Percentiles rank a stretch among this genome's conserved stretches.
Evolutionary conservation across 2,888 invertebrate species (phyloP).

Genomic region (Xestia sexstrigata): DNA sequence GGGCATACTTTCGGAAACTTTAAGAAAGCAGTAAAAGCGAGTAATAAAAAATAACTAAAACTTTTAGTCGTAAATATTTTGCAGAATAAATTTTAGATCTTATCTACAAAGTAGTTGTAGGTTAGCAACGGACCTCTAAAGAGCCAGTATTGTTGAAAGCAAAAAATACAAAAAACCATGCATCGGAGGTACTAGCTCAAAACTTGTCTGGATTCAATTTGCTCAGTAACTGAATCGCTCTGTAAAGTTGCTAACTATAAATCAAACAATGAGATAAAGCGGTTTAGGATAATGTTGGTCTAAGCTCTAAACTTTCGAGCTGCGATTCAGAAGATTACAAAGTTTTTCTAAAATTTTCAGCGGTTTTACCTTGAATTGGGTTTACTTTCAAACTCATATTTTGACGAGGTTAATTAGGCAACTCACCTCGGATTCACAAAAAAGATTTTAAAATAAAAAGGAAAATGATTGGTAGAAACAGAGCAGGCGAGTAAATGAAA

Average conservation of each 20-base stretch:
- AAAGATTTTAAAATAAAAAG: not conserved
- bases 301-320: conserved; percentile 57
- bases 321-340: conserved; percentile 51
- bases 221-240: conserved; percentile 54
- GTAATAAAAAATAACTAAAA: conserved; percentile 40
- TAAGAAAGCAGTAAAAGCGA: conserved; percentile 19
- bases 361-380: conserved; percentile 26
- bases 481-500: conserved; percentile 14
- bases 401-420: conserved; percentile 32
- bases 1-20: conserved; percentile 15
- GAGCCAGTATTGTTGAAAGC: not conserved
- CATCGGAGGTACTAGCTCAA: conserved; percentile 28
- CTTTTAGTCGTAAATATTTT: conserved; percentile 39
- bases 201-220: conserved; percentile 54
- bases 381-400: conserved; percentile 25
- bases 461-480: not conserved
- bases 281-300: conserved; percentile 62
- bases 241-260: conserved; percentile 62
- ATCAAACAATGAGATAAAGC: conserved; percentile 67
- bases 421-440: not conserved
- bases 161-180: conserved; percentile 29
- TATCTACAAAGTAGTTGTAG: conserved; percentile 19
- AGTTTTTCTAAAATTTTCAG: conserved; percentile 41
- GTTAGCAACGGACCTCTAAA: not conserved
- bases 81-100: conserved; percentile 16